These are phyloP conservation scores for Scarus forsteni DNA, from an alignment of 2,797 vertebrate species.

Conservation along the genomic window DNA sequence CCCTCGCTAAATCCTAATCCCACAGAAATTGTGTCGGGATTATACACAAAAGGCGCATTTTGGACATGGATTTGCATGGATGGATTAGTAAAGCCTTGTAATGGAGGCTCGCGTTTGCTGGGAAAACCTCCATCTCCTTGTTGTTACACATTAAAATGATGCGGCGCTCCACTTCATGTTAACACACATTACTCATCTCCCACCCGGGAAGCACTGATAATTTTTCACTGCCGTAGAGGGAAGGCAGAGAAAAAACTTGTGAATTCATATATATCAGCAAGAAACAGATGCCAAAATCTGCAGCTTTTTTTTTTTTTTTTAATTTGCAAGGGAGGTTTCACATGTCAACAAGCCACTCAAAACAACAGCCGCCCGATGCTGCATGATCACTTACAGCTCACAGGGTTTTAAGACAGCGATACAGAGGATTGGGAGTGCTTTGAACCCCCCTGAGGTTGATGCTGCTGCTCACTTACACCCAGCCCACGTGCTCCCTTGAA, in stretches of 20 bases:
- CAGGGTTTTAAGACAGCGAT: constrained; percentile 56
- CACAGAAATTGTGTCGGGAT: constrained; percentile 82
- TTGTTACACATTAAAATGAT: constrained; percentile 69
- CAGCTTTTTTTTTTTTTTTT: too few relatives aligned
- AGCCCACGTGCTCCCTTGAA: constrained; percentile 54
- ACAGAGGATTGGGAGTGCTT: constrained; percentile 57
- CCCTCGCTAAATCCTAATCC: constrained; percentile 78
- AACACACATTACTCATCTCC: constrained; percentile 70
- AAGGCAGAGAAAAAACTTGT: constrained; percentile 41
- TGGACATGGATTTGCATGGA: constrained; percentile 83
- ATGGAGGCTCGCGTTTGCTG: constrained; percentile 74
- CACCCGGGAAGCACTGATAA: constrained; percentile 62
- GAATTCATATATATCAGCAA: constrained; percentile 71
- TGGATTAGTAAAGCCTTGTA: constrained; percentile 84
- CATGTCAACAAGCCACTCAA: constrained; percentile 60
- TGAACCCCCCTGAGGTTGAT: constrained; percentile 59
- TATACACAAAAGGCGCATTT: constrained; percentile 84
- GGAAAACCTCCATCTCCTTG: constrained; percentile 66
- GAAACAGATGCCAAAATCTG: constrained; percentile 70
- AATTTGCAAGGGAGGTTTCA: constrained; percentile 56
- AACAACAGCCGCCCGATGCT: constrained; percentile 56
- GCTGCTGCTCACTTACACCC: constrained; percentile 46
- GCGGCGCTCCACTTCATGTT: constrained; percentile 54
- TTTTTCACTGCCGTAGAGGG: constrained; percentile 41
- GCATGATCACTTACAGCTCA: constrained; percentile 55